phyloP scores from a whole-genome alignment of 2,888 invertebrate species.

The Drosophila siamana region DNA sequence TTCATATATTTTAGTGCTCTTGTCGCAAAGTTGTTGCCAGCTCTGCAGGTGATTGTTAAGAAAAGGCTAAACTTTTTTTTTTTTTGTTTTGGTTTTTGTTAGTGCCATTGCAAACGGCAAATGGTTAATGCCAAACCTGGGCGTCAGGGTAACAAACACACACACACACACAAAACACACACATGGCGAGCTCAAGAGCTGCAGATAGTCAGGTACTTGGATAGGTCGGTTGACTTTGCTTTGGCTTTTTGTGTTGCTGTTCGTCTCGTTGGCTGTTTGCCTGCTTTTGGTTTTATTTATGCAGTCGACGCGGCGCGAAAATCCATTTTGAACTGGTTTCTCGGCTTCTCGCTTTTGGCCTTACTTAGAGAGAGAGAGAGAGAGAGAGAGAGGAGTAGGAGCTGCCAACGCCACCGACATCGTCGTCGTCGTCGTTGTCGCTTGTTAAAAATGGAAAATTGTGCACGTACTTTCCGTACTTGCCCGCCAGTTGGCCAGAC shows the following conservation, averaged over 20 bases:
- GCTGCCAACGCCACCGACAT: not conserved
- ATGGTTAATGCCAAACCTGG: not conserved
- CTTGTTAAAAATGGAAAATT: slow-evolving; percentile 22
- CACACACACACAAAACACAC: not conserved
- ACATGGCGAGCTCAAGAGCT: no score
- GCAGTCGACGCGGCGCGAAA: slow-evolving; percentile 23
- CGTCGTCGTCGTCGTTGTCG: not conserved
- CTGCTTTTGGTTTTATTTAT: slow-evolving; percentile 37
- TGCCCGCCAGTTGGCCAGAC: slow-evolving; percentile 24
- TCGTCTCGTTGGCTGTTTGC: slow-evolving; percentile 18
- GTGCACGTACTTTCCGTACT: slow-evolving; percentile 29
- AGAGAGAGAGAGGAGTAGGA: not conserved
- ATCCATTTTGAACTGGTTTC: slow-evolving; percentile 47
- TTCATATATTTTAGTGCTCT: no score
- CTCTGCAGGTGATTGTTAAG: not conserved
- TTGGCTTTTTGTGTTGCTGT: slow-evolving; percentile 10
- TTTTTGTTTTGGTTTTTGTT: no score
- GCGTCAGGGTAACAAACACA: not conserved
- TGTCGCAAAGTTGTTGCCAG: no score
- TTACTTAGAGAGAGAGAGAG: slow-evolving; percentile 2
- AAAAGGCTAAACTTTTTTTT: not conserved
- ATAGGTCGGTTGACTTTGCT: slow-evolving; percentile 16
- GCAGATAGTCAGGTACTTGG: slow-evolving; percentile 17
- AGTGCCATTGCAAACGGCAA: not conserved
- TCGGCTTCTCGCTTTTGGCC: slow-evolving; percentile 22